phyloP scores from a whole-genome alignment of 2,113 vertebrate species.

The Sterrhoptilus dennistouni region DNA sequence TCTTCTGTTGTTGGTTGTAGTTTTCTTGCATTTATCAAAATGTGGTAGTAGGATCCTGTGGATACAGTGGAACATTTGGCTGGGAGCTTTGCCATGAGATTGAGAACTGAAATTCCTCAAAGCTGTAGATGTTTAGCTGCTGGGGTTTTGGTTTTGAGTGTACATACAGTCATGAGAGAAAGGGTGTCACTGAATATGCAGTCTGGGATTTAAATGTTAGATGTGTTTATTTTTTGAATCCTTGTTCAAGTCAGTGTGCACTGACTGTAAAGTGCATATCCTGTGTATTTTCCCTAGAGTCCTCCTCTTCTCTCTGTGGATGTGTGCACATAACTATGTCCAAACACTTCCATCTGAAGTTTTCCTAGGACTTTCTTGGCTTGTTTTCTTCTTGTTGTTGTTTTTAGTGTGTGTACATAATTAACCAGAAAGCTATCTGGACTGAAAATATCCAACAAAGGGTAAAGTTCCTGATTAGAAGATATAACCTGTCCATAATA shows the following conservation, averaged over 20 bases:
- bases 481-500: neutral
- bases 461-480: neutral
- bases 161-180: neutral
- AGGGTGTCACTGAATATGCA: neutral
- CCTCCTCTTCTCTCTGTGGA: neutral
- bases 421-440: neutral
- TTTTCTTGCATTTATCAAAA: constrained; percentile 61
- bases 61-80: constrained; percentile 36
- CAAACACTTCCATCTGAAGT: neutral
- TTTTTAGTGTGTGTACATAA: neutral
- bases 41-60: constrained; percentile 53
- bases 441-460: neutral
- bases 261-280: neutral
- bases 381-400: neutral
- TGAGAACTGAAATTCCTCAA: neutral
- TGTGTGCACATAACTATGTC: neutral
- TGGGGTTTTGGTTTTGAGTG: neutral
- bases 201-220: neutral
- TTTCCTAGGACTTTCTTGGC: neutral
- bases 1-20: constrained; percentile 48
- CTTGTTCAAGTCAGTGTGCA: neutral
- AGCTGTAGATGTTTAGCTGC: neutral
- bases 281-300: neutral
- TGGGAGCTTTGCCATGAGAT: constrained; percentile 8
- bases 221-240: neutral